phyloP scores from a whole-genome alignment of 1,140 invertebrate genomes.

The Brachionus angularis region DNA sequence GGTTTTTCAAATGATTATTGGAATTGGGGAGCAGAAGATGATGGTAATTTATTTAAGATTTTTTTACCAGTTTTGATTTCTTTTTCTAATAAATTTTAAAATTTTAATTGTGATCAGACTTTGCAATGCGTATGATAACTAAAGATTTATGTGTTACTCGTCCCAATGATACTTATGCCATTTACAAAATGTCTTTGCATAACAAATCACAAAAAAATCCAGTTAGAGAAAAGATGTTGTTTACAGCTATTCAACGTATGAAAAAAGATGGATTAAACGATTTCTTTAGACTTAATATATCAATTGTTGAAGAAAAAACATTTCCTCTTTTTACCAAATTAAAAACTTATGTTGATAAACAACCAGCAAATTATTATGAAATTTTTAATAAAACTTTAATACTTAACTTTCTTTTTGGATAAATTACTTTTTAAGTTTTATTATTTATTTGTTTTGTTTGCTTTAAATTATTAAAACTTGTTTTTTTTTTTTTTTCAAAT shows the following conservation, averaged over 20 bases:
- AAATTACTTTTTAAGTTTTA: too few relatives aligned
- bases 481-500: too few relatives aligned
- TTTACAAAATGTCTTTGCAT: constrained; percentile 32
- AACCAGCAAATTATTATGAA: not conserved
- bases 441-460: too few relatives aligned
- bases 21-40: constrained; percentile 67
- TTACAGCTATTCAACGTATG: not conserved
- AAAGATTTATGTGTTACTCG: constrained; percentile 27
- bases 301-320: not conserved
- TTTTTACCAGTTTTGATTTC: too few relatives aligned
- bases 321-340: not conserved
- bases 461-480: too few relatives aligned
- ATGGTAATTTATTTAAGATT: constrained; percentile 44
- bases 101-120: constrained; percentile 1
- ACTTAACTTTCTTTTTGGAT: too few relatives aligned
- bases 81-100: not conserved
- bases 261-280: constrained; percentile 22
- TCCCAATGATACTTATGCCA: not conserved
- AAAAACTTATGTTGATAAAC: not conserved
- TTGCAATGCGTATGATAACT: constrained; percentile 17
- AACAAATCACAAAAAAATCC: not conserved
- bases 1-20: constrained; percentile 84
- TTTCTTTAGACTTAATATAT: not conserved
- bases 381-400: not conserved
- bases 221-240: constrained; percentile 13